Percentiles rank a stretch among this genome's conserved stretches.
Evolutionary conservation across 2,797 vertebrate species (phyloP).

Genomic region (Sebastes wilsoni): DNA sequence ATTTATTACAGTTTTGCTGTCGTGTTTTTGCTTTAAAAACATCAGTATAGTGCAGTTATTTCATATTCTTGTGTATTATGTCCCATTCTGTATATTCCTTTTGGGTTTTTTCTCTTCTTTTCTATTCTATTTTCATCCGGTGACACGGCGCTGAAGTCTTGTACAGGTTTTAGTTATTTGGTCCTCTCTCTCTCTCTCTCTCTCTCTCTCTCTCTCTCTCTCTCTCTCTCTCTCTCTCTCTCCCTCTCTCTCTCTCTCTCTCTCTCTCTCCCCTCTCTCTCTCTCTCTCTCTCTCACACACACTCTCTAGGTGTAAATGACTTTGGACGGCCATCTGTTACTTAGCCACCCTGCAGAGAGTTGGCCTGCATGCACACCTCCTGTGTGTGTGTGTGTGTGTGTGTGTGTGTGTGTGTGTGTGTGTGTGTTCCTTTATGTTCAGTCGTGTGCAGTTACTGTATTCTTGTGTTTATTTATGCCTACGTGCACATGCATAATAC

Average conservation of each 20-base stretch:
- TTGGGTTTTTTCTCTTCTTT: too few species aligned
- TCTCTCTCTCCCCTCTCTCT: too few species aligned
- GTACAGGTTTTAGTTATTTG: conserved; percentile 51
- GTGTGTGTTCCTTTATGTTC: conserved; percentile 51
- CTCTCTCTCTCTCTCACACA: conserved; percentile 7
- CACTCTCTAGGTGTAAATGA: conserved; percentile 79
- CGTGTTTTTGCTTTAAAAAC: background rate
- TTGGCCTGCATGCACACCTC: conserved; percentile 77
- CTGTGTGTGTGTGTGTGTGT: conserved; percentile 63
- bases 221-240: too few species aligned
- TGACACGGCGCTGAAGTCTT: conserved; percentile 28
- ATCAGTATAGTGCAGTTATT: background rate
- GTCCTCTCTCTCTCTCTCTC: background rate
- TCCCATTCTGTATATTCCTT: background rate
- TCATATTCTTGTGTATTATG: background rate
- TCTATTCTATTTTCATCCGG: conserved; percentile 5
- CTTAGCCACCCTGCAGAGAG: conserved; percentile 78
- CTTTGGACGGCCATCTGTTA: conserved; percentile 83
- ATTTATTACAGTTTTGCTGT: background rate
- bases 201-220: too few species aligned
- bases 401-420: conserved; percentile 12
- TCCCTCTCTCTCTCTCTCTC: background rate
- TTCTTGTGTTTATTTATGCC: conserved; percentile 62
- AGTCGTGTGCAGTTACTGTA: conserved; percentile 57
- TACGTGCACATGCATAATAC: conserved; percentile 71